These are phyloP conservation scores for Umimayanthus chanpuru DNA, from an alignment of 92 coral and sea anemone species.

Conservation along the genomic window DNA sequence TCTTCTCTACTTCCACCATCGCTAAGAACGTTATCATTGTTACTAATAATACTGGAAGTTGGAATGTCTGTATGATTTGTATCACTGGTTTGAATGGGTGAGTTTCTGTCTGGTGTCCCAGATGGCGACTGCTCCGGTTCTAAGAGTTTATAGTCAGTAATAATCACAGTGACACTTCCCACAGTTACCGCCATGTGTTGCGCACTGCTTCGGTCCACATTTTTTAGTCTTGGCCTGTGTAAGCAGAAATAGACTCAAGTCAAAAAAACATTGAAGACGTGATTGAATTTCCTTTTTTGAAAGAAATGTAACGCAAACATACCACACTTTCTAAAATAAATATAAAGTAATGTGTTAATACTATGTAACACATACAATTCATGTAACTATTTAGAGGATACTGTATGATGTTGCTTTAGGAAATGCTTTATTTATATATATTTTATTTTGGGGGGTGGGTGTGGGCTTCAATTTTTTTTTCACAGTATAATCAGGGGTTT, in stretches of 20 bases:
- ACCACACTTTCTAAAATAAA: too few relatives aligned
- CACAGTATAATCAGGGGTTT: too few relatives aligned
- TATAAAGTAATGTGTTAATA: neutral
- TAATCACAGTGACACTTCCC: conserved; percentile 91
- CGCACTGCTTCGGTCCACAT: conserved; percentile 91
- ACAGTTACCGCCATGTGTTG: conserved; percentile 96
- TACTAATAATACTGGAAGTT: conserved; percentile 48
- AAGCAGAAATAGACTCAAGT: neutral
- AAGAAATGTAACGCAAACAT: too few relatives aligned
- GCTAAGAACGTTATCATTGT: conserved; percentile 63
- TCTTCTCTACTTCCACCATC: conserved; percentile 65
- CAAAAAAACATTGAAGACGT: neutral
- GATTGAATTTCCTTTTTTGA: neutral
- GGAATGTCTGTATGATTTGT: conserved; percentile 65
- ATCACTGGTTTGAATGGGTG: conserved; percentile 62
- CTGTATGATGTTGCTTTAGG: too few relatives aligned
- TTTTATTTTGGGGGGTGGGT: too few relatives aligned
- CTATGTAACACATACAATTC: too few relatives aligned
- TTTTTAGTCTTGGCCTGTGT: conserved; percentile 86
- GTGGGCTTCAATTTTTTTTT: too few relatives aligned
- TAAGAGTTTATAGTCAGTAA: conserved; percentile 94
- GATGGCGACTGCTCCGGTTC: conserved; percentile 78
- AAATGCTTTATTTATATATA: too few relatives aligned
- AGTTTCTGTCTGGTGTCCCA: conserved; percentile 75
- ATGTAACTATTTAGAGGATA: too few relatives aligned